These are phyloP conservation scores for Aphodius granarius DNA, from an alignment of 2,888 invertebrate genomes.

Conservation along the genomic window DNA sequence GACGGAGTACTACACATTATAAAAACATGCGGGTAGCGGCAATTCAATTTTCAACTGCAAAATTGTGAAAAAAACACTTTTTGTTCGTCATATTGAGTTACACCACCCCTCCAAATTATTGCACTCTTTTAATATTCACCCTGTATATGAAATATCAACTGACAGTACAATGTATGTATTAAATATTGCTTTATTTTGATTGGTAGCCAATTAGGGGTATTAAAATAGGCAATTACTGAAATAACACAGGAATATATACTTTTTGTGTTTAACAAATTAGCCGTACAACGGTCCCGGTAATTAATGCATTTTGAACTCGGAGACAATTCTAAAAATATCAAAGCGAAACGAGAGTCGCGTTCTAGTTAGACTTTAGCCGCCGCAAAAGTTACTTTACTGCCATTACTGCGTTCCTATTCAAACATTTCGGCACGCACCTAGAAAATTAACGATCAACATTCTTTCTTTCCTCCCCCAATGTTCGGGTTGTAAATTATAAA, in stretches of 20 bases:
- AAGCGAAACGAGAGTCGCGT: constrained; percentile 3
- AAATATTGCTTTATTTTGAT: too few species aligned
- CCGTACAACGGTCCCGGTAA: constrained; percentile 2
- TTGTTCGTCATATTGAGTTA: too few species aligned
- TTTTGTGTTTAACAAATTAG: constrained; percentile 8
- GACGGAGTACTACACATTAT: too few species aligned
- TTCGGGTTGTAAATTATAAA: background rate
- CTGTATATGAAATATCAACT: too few species aligned
- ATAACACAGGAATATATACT: background rate
- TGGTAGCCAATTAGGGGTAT: background rate
- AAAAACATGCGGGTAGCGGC: too few species aligned
- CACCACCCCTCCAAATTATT: too few species aligned
- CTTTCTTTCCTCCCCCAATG: background rate
- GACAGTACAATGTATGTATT: too few species aligned
- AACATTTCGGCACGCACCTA: background rate
- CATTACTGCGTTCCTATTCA: background rate
- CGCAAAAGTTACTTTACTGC: background rate
- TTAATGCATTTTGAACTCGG: constrained; percentile 3
- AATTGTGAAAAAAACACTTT: too few species aligned
- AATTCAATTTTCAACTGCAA: too few species aligned
- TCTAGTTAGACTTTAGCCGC: background rate
- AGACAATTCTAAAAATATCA: constrained; percentile 1
- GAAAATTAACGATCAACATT: background rate
- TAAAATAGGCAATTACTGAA: background rate
- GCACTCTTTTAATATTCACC: too few species aligned